These are phyloP conservation scores for Embidobia sp. DNA, from an alignment of 2,888 invertebrate genomes.

Conservation along the genomic window DNA sequence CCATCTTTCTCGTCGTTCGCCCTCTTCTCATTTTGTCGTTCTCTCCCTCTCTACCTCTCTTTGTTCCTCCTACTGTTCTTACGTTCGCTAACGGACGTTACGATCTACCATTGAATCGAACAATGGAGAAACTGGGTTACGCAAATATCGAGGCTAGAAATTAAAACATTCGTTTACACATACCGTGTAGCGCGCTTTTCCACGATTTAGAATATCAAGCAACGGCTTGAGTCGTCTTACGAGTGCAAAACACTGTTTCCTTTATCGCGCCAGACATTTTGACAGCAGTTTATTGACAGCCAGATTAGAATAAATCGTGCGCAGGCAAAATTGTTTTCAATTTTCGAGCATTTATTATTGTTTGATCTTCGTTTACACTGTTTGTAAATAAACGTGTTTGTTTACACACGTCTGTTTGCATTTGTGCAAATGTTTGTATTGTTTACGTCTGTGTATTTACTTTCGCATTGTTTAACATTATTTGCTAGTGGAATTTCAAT, in stretches of 20 bases:
- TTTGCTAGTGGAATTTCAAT: too few species aligned
- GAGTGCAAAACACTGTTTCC: slow-evolving; percentile 14
- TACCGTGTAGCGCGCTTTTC: slow-evolving; percentile 61
- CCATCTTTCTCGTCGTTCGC: slow-evolving; percentile 43
- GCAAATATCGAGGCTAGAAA: slow-evolving; percentile 80
- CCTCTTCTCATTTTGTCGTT: slow-evolving; percentile 38
- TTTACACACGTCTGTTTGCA: too few species aligned
- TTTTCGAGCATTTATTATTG: too few species aligned
- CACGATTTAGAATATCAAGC: slow-evolving; percentile 39
- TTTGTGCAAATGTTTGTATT: too few species aligned
- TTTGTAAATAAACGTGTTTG: too few species aligned
- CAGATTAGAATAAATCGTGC: background rate
- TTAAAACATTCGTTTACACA: slow-evolving; percentile 75
- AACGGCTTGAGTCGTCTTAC: slow-evolving; percentile 10
- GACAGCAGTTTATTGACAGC: background rate
- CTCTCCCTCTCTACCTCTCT: slow-evolving; percentile 59
- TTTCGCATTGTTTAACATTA: too few species aligned
- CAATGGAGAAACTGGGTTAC: slow-evolving; percentile 81
- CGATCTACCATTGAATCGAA: slow-evolving; percentile 79
- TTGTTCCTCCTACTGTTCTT: slow-evolving; percentile 64
- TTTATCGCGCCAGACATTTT: slow-evolving; percentile 9
- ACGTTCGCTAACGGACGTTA: slow-evolving; percentile 75
- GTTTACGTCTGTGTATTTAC: too few species aligned
- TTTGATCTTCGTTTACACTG: too few species aligned
- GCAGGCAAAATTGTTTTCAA: too few species aligned